Percentiles rank a stretch among this genome's conserved stretches.
These are phyloP conservation scores for Telmatherina bonti DNA, from an alignment of 2,797 vertebrate species.

Conservation along the genomic window DNA sequence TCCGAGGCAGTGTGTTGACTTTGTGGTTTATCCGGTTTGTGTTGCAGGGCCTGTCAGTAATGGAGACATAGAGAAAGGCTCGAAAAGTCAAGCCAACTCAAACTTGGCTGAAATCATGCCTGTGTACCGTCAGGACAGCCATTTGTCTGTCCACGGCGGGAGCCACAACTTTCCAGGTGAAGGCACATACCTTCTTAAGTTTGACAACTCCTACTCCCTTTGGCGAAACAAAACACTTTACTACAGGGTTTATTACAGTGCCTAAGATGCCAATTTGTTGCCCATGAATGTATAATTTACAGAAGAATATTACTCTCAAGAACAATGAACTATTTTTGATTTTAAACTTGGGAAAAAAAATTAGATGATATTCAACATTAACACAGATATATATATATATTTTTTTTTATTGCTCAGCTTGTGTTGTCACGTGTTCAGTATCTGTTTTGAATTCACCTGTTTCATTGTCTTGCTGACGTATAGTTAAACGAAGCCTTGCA, in stretches of 20 bases:
- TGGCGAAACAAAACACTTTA: conserved; percentile 98
- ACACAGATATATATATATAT: conserved; percentile 72
- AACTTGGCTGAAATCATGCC: conserved; percentile 93
- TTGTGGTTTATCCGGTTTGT: conserved; percentile 38
- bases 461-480: conserved; percentile 56
- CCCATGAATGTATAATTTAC: conserved; percentile 72
- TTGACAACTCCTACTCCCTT: conserved; percentile 98
- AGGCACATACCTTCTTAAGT: conserved; percentile 96
- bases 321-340: conserved; percentile 81
- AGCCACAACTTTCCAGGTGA: conserved; percentile 97
- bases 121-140: conserved; percentile 95
- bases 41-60: conserved; percentile 86
- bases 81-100: conserved; percentile 85
- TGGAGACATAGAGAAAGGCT: conserved; percentile 96
- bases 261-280: conserved; percentile 79
- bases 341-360: conserved; percentile 43
- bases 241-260: conserved; percentile 96
- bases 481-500: conserved; percentile 62
- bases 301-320: conserved; percentile 58
- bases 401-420: conserved; percentile 72
- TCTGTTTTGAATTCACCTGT: conserved; percentile 47
- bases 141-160: conserved; percentile 91
- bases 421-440: conserved; percentile 54
- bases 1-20: conserved; percentile 33
- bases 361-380: conserved; percentile 43